Evolutionary conservation across 2,113 vertebrate species (phyloP).

Genomic region (Grus americana): DNA sequence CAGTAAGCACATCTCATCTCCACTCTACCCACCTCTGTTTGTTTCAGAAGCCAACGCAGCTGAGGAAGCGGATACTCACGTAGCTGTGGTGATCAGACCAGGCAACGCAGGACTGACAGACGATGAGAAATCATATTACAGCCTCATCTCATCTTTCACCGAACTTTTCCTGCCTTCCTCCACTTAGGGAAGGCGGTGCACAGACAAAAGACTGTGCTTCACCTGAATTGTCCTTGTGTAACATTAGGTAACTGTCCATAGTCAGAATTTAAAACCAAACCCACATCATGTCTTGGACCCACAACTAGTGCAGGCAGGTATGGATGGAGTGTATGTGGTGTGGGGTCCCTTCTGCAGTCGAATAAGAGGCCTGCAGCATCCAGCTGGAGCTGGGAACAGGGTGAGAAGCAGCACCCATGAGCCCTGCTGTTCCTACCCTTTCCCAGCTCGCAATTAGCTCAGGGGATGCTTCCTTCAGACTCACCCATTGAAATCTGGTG

Average conservation of each 20-base stretch:
- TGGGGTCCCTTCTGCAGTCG: neutral
- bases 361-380: neutral
- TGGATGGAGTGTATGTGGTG: neutral
- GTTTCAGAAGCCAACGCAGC: constrained; percentile 90
- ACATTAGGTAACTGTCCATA: constrained; percentile 38
- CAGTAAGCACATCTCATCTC: neutral
- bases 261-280: constrained; percentile 20
- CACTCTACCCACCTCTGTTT: constrained; percentile 16
- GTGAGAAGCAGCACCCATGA: neutral
- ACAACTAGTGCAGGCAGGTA: neutral
- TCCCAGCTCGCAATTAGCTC: neutral
- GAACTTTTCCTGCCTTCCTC: constrained; percentile 82
- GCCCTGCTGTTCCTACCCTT: neutral
- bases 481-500: neutral
- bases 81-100: constrained; percentile 88
- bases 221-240: neutral
- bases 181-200: constrained; percentile 53
- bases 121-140: constrained; percentile 86
- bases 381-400: neutral
- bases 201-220: neutral
- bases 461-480: neutral
- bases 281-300: neutral
- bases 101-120: constrained; percentile 94
- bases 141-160: constrained; percentile 86
- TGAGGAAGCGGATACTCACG: constrained; percentile 85